A percentile compares a stretch with the other conserved stretches of the same genome.
Conservation (phyloP, 2,113 vertebrate species). For the Rallus limicola region DNA sequence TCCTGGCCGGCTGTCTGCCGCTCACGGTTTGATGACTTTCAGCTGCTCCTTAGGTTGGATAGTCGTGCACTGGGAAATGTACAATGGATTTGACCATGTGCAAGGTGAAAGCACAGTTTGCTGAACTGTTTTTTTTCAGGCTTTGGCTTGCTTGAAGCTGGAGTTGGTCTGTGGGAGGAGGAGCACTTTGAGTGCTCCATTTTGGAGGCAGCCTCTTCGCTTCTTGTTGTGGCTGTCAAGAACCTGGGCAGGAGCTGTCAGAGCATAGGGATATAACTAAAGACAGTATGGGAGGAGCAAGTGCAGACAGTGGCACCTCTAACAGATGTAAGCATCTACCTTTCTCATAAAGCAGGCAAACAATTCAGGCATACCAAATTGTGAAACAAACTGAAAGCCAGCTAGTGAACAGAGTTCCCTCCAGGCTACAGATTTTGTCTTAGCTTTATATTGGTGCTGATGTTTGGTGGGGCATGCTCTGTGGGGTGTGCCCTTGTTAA, state of each 20-base stretch:
- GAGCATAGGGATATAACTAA: accelerated
- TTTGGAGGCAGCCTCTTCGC: not conserved
- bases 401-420: not conserved
- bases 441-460: not conserved
- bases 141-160: not conserved
- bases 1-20: not conserved
- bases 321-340: not conserved
- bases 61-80: not conserved
- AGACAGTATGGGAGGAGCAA: not conserved
- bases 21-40: not conserved
- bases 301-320: not conserved
- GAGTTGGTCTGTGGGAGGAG: not conserved
- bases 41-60: not conserved
- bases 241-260: not conserved
- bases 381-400: not conserved
- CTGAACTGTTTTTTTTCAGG: not conserved
- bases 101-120: accelerated
- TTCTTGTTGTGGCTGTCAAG: not conserved
- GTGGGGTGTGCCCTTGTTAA: not conserved
- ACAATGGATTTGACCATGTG: accelerated
- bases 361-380: too few relatives aligned
- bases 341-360: not conserved
- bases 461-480: not conserved
- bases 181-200: accelerated
- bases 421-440: not conserved